These are phyloP conservation scores for Helicorthomorpha holstii DNA, from an alignment of 1,140 invertebrate species.

Conservation along the genomic window DNA sequence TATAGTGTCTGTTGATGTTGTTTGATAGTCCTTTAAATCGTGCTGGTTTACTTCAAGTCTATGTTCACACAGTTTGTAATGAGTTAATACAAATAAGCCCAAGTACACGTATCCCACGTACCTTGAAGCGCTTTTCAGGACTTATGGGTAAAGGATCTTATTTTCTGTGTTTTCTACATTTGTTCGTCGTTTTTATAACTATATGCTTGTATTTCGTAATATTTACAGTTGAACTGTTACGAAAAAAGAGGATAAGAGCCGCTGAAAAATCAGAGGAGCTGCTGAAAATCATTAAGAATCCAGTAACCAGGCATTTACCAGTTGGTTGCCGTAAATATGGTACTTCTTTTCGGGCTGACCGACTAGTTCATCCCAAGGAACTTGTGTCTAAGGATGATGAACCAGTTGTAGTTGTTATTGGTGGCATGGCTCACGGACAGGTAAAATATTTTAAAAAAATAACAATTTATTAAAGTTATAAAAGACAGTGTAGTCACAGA, in stretches of 20 bases:
- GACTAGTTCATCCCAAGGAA: conserved; percentile 55
- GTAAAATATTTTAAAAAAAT: conserved; percentile 24
- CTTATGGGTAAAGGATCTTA: conserved; percentile 59
- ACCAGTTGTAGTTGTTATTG: conserved; percentile 78
- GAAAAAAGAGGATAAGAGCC: conserved; percentile 83
- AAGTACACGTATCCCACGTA: conserved; percentile 93
- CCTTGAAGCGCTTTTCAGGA: conserved; percentile 95
- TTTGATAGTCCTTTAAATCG: conserved; percentile 87
- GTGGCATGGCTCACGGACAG: conserved; percentile 93
- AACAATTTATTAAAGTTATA: not conserved
- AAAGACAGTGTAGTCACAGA: not conserved
- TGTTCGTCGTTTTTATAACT: not conserved
- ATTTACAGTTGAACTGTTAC: conserved; percentile 80
- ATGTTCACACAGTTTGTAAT: conserved; percentile 89
- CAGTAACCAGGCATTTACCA: conserved; percentile 85
- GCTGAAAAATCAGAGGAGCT: conserved; percentile 76
- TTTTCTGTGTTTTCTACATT: conserved; percentile 7
- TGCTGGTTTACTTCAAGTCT: conserved; percentile 50
- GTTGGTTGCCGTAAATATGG: conserved; percentile 78
- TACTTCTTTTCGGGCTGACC: conserved; percentile 74
- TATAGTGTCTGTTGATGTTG: conserved; percentile 71
- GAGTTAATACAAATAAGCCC: conserved; percentile 97
- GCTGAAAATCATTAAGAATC: conserved; percentile 89
- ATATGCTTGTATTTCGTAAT: no score
- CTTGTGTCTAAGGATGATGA: conserved; percentile 60